A percentile compares a stretch with the other conserved stretches of the same genome.
Evolutionary conservation across 2,113 vertebrate species (phyloP).

Genomic region (Lagopus muta): DNA sequence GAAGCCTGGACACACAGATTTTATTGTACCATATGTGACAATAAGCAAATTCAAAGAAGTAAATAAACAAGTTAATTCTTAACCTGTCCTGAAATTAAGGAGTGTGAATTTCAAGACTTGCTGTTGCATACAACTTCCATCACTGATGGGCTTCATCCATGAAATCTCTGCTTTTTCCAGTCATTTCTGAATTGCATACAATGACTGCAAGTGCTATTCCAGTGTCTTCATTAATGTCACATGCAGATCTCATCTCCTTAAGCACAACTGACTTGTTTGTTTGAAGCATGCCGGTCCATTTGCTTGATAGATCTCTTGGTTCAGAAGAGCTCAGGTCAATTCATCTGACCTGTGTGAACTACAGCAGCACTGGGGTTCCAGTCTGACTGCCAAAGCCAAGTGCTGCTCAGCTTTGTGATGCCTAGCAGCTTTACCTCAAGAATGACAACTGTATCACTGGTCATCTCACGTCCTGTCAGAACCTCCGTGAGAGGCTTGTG

Average conservation of each 20-base stretch:
- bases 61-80: neutral
- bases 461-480: neutral
- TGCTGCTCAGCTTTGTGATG: rapidly evolving
- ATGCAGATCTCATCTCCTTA: rapidly evolving
- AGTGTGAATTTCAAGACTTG: neutral
- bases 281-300: neutral
- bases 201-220: neutral
- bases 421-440: neutral
- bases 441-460: neutral
- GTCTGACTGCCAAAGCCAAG: neutral
- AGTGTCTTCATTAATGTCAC: rapidly evolving
- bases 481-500: rapidly evolving
- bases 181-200: neutral
- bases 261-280: neutral
- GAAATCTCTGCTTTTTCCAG: neutral
- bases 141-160: rapidly evolving
- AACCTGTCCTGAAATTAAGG: neutral
- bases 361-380: neutral
- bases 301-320: neutral
- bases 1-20: neutral
- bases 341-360: neutral
- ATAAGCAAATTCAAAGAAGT: neutral
- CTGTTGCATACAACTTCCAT: too few relatives aligned
- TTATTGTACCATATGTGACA: neutral
- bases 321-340: neutral